phyloP scores from a whole-genome alignment of 2,888 invertebrate genomes.

The Adelphocoris suturalis region DNA sequence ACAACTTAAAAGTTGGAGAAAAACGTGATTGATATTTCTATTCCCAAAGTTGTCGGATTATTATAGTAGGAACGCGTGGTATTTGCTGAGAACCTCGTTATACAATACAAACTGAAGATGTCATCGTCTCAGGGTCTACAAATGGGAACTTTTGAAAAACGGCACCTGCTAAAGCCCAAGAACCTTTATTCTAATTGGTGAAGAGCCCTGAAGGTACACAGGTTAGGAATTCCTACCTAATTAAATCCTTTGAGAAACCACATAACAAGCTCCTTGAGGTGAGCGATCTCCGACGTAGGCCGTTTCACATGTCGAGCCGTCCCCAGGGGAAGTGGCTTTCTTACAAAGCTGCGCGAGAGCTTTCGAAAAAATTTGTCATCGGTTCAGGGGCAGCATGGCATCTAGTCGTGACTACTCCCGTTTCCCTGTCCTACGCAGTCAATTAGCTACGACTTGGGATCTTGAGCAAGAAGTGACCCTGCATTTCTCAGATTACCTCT shows the following conservation, averaged over 20 bases:
- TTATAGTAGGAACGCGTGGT: too few species aligned
- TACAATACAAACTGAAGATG: neutral
- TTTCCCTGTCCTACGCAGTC: neutral
- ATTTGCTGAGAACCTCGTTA: neutral
- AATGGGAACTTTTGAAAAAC: constrained; percentile 9
- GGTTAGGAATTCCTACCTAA: neutral
- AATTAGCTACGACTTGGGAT: neutral
- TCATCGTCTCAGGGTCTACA: neutral
- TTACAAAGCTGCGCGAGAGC: neutral
- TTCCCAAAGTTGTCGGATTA: too few species aligned
- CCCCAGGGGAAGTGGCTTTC: neutral
- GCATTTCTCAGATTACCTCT: neutral
- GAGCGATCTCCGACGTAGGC: constrained; percentile 14
- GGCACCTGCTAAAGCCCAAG: neutral
- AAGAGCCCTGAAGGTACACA: neutral
- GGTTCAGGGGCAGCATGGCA: neutral
- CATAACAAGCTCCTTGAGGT: constrained; percentile 31
- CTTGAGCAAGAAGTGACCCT: neutral
- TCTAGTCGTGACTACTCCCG: constrained; percentile 22
- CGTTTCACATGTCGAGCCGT: constrained; percentile 12
- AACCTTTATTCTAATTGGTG: constrained; percentile 16
- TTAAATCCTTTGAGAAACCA: constrained; percentile 33
- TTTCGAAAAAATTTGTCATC: constrained; percentile 6
- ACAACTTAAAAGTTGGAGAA: too few species aligned
- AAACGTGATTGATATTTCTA: too few species aligned